phyloP scores from a whole-genome alignment of 1,140 invertebrate genomes.

The Bombus sylvicola region DNA sequence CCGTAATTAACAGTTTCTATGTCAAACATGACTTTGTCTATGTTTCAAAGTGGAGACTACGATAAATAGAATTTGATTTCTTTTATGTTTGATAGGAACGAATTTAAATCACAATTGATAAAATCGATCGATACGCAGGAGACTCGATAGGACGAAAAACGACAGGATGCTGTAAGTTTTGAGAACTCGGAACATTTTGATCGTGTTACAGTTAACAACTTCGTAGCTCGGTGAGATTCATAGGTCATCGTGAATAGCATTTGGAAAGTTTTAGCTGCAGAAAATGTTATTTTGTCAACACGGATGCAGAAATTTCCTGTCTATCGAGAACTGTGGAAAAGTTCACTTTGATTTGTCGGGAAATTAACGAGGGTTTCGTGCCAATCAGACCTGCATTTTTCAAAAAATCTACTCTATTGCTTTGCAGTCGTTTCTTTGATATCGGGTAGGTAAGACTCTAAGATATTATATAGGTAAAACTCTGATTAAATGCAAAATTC shows the following conservation, averaged over 20 bases:
- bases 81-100: not conserved
- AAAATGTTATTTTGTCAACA: slow-evolving; percentile 1
- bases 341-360: too few species aligned
- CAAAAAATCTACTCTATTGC: too few species aligned
- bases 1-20: not conserved
- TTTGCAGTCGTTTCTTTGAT: too few species aligned
- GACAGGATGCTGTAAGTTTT: not conserved
- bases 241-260: slow-evolving; percentile 28
- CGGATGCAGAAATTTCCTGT: not conserved
- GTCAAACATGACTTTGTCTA: not conserved
- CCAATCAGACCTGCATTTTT: too few species aligned
- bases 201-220: slow-evolving; percentile 25
- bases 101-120: not conserved
- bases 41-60: not conserved
- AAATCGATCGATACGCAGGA: not conserved
- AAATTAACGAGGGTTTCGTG: too few species aligned
- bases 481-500: too few species aligned
- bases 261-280: not conserved
- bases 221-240: slow-evolving; percentile 23
- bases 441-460: too few species aligned
- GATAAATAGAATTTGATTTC: not conserved
- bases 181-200: slow-evolving; percentile 10
- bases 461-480: too few species aligned
- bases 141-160: not conserved
- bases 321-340: too few species aligned